Conservation (phyloP, 1,140 invertebrate species). For the Elysia chlorotica region DNA sequence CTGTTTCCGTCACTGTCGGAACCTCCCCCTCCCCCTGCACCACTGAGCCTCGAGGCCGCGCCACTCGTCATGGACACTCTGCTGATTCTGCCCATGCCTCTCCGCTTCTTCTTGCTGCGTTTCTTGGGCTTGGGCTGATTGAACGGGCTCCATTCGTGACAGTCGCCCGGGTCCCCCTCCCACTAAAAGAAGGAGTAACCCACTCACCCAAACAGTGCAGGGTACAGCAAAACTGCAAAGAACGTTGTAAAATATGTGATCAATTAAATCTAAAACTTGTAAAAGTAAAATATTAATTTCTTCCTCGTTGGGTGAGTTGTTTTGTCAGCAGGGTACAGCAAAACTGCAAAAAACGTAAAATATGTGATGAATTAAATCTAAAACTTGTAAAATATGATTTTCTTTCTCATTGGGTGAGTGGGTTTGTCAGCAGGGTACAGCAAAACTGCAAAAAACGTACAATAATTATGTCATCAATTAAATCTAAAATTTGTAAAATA, state of each 20-base stretch:
- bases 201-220: too few species aligned
- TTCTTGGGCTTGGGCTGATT: slow-evolving; percentile 20
- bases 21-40: not conserved
- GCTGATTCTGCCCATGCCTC: not conserved
- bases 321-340: slow-evolving; percentile 45
- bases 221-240: too few species aligned
- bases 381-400: too few species aligned
- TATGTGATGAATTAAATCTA: too few species aligned
- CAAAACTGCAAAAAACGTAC: slow-evolving; percentile 19
- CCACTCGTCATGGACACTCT: not conserved
- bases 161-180: too few species aligned
- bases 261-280: too few species aligned
- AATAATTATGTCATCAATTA: too few species aligned
- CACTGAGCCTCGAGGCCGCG: not conserved
- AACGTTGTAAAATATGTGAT: too few species aligned
- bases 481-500: too few species aligned
- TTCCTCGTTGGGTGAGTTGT: not conserved
- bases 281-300: too few species aligned
- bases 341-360: not conserved
- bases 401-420: slow-evolving; percentile 28
- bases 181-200: too few species aligned
- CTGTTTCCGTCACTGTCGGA: not conserved
- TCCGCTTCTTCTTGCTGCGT: not conserved
- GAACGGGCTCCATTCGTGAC: slow-evolving; percentile 27
- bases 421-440: slow-evolving; percentile 53